Evolutionary conservation across 2,888 invertebrate species (phyloP), one percentile per base, ranked within the genome.

Genomic region (Morpho helenor): DNA sequence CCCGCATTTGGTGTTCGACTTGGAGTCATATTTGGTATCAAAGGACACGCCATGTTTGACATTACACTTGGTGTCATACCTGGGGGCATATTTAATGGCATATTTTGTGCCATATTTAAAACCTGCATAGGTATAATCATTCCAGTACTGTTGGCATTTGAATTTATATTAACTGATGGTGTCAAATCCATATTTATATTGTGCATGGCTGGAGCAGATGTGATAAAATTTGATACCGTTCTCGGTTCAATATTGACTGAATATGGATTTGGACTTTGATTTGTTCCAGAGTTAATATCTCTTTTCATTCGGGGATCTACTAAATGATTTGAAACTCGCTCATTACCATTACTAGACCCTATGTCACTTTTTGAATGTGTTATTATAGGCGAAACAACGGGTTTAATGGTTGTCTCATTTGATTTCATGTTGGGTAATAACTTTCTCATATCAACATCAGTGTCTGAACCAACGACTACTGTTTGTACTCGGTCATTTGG

Each of bases 401-500:
- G 10, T 10, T 49, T 53, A 49, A 8, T 40, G 42, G 23, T 40
- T 10, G 40, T 41, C 8, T 59, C 54, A 46, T 45, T 22, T 7
- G 68, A 58, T 48, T 77, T 71, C 52, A 71, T 42, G 39, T 63
- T 61, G 43, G 78, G 69, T 41, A 69, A 57, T 56, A 79, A 60
- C 47, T 69, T 74, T 70, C 89, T 80, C 86, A 90, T 87, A 66
- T 90, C 89, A 46, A 86, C 62, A 67, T 90, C 89, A 41, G 61
- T 41, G 65, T 74, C 79, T 10, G 75, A 66, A 59, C 59, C 66
- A 6, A 66, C 67, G 22, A 67, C 58, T 10, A 65, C 43, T 6
- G 70, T 58, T 66, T 83, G 79, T 1, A 86, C 69, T n/a, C 86
- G 86, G 63, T 89, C 87, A 39, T 62, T 73, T 2, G 89, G 88